Evolutionary conservation across 1,140 invertebrate species (phyloP), one percentile per base, ranked within the genome.

Genomic region (Zaprionus capensis): DNA sequence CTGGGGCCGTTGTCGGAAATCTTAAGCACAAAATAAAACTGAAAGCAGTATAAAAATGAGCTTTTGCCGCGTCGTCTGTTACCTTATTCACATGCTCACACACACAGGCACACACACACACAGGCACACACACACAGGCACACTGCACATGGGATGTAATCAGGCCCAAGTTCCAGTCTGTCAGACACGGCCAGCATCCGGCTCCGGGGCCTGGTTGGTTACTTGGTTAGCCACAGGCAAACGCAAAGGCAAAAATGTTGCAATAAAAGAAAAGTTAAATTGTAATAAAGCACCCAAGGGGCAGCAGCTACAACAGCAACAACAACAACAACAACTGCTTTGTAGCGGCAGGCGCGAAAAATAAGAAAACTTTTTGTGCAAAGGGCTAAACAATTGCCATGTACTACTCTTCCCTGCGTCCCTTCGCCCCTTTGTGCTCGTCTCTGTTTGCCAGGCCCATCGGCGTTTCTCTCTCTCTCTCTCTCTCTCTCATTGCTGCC

Each of bases 221-320:
- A 36, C 66, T 53, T 34, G 84, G 83, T 83, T 78, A 64, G 80
- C 84, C 83, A 31, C 85, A 90, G 67, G 71, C 74, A 69, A 71
- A 78, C 76, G 72, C 72, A 82, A 66, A 67, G 65, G 76, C 70
- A 81, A 73, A 76, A 86, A 81, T 81, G 68, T 75, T 79, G 80
- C 86, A 91, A 91, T 91, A 91, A 83, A 91, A 91, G 80, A 81
- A 86, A 91, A 86, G 86, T 91, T 91, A 91, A 91, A 91, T 91
- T 91, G 82, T 91, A 91, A 91, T 91, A 91, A 91, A 91, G 81
- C 87, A 83, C 82, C 80, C 87, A 59, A 65, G 80, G 22, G 65
- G 53, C 44, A 55, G 34, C 51, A 63, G 38, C 70, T 15, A 41
- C 22, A 57, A 41, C 36, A 53, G 28, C 41, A 51, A 34, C 24